A percentile compares a stretch with the other conserved stretches of the same genome.
Conservation (phyloP, 2,113 vertebrate species). For the Proteles cristata region DNA sequence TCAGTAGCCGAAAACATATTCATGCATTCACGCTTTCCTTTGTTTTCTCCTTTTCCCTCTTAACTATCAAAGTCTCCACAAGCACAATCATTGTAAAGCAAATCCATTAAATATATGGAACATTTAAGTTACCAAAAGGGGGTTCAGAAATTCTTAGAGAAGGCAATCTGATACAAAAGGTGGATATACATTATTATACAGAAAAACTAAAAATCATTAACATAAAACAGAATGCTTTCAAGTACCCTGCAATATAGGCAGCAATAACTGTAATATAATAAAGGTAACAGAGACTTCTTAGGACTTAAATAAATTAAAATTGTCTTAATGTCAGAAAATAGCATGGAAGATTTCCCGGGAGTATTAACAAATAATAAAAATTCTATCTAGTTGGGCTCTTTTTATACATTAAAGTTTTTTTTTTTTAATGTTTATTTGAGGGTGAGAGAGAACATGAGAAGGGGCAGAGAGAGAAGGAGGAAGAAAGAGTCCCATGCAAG, state of each 20-base stretch:
- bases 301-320: slow-evolving; percentile 24
- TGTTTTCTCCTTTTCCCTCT: slow-evolving; percentile 17
- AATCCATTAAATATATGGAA: slow-evolving; percentile 19
- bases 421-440: no score
- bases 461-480: no score
- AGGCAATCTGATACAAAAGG: not conserved
- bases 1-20: slow-evolving; percentile 41
- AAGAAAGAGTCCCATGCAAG: no score
- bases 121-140: slow-evolving; percentile 53
- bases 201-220: not conserved
- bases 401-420: not conserved
- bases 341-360: not conserved
- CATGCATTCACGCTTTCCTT: not conserved
- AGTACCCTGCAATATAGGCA: not conserved
- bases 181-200: slow-evolving; percentile 6
- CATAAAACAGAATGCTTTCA: slow-evolving; percentile 48
- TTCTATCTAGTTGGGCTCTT: not conserved
- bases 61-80: slow-evolving; percentile 33
- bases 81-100: slow-evolving; percentile 40
- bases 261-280: slow-evolving; percentile 13
- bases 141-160: not conserved
- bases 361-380: slow-evolving; percentile 5
- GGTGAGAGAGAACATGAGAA: no score
- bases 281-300: not conserved
- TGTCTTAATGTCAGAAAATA: slow-evolving; percentile 19